These are phyloP conservation scores for Drosophila nigrodunni DNA, from an alignment of 1,140 invertebrate genomes.

Conservation along the genomic window DNA sequence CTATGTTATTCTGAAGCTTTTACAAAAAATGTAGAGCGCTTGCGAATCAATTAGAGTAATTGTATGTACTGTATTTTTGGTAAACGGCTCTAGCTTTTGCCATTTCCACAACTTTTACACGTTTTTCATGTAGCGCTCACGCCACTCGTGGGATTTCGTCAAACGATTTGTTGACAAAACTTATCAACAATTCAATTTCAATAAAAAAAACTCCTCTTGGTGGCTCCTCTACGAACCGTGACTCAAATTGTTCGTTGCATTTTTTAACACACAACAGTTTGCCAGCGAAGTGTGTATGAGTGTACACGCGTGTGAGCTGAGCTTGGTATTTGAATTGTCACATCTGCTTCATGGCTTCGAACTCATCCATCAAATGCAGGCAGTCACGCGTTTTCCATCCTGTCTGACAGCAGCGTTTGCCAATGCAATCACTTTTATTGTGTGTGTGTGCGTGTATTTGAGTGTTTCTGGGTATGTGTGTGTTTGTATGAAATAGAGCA, in stretches of 20 bases:
- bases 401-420: constrained; percentile 61
- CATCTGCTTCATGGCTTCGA: constrained; percentile 75
- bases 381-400: constrained; percentile 35
- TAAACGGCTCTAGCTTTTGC: background rate
- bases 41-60: constrained; percentile 12
- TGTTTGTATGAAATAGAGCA: constrained; percentile 60
- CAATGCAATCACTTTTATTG: constrained; percentile 82
- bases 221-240: constrained; percentile 42
- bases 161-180: constrained; percentile 77
- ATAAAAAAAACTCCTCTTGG: constrained; percentile 64
- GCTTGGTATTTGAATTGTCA: constrained; percentile 79
- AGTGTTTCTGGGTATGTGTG: constrained; percentile 26
- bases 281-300: constrained; percentile 21
- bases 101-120: background rate
- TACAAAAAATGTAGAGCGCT: constrained; percentile 5
- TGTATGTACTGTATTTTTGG: constrained; percentile 2
- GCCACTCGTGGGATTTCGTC: constrained; percentile 21
- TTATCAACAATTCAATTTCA: constrained; percentile 83
- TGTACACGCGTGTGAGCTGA: constrained; percentile 37
- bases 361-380: constrained; percentile 80
- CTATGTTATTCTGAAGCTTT: background rate
- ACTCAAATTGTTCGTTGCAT: constrained; percentile 72
- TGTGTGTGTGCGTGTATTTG: constrained; percentile 18
- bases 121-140: background rate
- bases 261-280: constrained; percentile 60